A percentile compares a stretch with the other conserved stretches of the same genome.
phyloP scores from a whole-genome alignment of 2,888 invertebrate species.

The Hypercompe scribonia region DNA sequence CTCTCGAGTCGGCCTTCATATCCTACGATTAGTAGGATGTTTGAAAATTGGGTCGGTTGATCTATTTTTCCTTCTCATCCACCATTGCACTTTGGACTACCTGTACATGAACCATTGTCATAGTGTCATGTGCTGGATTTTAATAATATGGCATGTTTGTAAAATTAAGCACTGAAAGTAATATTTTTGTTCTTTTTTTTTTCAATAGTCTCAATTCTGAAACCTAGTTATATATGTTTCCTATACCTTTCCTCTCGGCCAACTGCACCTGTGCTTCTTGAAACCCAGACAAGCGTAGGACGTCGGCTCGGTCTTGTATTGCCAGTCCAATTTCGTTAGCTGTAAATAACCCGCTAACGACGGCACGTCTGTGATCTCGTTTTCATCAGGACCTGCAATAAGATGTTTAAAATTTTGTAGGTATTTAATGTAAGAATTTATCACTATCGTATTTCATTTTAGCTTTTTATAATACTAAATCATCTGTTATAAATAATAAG shows the following conservation, averaged over 20 bases:
- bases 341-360: conserved; percentile 95
- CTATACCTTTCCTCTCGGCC: conserved; percentile 92
- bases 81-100: too few species aligned
- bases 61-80: too few species aligned
- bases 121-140: too few species aligned
- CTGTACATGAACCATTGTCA: too few species aligned
- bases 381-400: conserved; percentile 92
- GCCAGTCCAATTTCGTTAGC: conserved; percentile 94
- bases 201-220: not conserved
- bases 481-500: not conserved
- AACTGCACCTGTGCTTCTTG: conserved; percentile 93
- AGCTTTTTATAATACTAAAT: not conserved
- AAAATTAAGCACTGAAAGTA: not conserved
- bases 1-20: too few species aligned
- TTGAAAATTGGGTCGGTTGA: not conserved
- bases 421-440: not conserved
- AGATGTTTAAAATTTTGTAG: not conserved
- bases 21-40: not conserved
- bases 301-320: conserved; percentile 95
- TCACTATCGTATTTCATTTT: conserved; percentile 16
- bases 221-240: not conserved
- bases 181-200: not conserved
- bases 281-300: conserved; percentile 93
- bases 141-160: too few species aligned
- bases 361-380: conserved; percentile 95